These are phyloP conservation scores for Tolmerus cingulatus DNA, from an alignment of 2,888 invertebrate species.

Conservation along the genomic window DNA sequence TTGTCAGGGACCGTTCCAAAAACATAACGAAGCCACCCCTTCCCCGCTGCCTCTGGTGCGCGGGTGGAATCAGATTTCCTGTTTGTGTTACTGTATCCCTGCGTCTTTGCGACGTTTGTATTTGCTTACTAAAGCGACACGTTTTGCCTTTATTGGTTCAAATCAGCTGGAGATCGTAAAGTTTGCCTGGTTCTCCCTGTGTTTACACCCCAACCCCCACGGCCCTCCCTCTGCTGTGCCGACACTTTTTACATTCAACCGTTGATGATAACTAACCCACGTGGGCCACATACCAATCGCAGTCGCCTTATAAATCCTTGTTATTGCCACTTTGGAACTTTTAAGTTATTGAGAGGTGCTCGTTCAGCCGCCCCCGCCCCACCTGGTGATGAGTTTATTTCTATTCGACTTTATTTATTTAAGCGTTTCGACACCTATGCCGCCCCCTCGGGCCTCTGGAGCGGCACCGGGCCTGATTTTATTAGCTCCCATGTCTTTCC, in stretches of 20 bases:
- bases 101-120: slow-evolving; percentile 32
- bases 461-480: background rate
- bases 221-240: background rate
- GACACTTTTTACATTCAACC: slow-evolving; percentile 30
- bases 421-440: background rate
- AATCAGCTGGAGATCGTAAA: slow-evolving; percentile 46
- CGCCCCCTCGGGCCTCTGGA: too few relatives aligned
- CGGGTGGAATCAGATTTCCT: slow-evolving; percentile 43
- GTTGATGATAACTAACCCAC: slow-evolving; percentile 30
- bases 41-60: background rate
- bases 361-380: background rate
- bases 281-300: slow-evolving; percentile 36
- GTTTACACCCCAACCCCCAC: background rate
- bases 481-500: background rate
- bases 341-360: slow-evolving; percentile 26
- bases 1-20: slow-evolving; percentile 17
- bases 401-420: background rate
- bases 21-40: background rate
- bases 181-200: slow-evolving; percentile 31
- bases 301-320: slow-evolving; percentile 7
- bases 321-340: slow-evolving; percentile 23
- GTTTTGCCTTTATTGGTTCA: slow-evolving; percentile 47
- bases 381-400: background rate
- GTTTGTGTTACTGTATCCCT: slow-evolving; percentile 40
- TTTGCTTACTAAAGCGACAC: slow-evolving; percentile 43